phyloP scores from a whole-genome alignment of 2,888 invertebrate genomes.

The Neoascia interrupta region DNA sequence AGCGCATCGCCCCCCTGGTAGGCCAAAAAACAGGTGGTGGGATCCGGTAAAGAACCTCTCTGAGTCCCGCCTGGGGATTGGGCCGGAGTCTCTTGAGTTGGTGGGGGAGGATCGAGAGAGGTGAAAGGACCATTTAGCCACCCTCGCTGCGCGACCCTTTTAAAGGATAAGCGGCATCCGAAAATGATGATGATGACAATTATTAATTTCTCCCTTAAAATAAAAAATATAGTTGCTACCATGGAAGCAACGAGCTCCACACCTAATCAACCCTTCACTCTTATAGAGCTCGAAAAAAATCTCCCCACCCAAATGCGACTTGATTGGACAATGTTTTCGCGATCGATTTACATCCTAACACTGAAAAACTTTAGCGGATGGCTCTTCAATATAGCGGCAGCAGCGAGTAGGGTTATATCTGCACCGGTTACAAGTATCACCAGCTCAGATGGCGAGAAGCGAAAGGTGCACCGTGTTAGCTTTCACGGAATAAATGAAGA shows the following conservation, averaged over 20 bases:
- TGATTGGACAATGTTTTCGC: slow-evolving; percentile 1
- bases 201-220: slow-evolving; percentile 10
- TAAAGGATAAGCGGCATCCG: too few species aligned
- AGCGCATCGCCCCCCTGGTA: too few species aligned
- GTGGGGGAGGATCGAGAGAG: too few species aligned
- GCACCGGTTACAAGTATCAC: background rate
- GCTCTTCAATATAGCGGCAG: slow-evolving; percentile 3
- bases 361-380: slow-evolving; percentile 21
- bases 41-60: too few species aligned
- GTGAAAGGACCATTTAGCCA: too few species aligned
- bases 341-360: background rate
- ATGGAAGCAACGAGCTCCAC: slow-evolving; percentile 10
- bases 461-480: background rate
- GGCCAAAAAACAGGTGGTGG: too few species aligned
- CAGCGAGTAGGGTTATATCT: slow-evolving; percentile 7
- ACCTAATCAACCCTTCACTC: slow-evolving; percentile 10
- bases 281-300: background rate
- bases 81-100: too few species aligned
- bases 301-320: slow-evolving; percentile 9
- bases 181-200: too few species aligned
- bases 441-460: background rate
- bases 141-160: too few species aligned
- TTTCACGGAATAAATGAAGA: background rate
- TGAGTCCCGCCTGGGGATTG: too few species aligned
- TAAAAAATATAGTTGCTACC: background rate